Percentiles rank a stretch among this genome's conserved stretches.
phyloP scores from a whole-genome alignment of 2,113 vertebrate species.

The Pteronura brasiliensis region DNA sequence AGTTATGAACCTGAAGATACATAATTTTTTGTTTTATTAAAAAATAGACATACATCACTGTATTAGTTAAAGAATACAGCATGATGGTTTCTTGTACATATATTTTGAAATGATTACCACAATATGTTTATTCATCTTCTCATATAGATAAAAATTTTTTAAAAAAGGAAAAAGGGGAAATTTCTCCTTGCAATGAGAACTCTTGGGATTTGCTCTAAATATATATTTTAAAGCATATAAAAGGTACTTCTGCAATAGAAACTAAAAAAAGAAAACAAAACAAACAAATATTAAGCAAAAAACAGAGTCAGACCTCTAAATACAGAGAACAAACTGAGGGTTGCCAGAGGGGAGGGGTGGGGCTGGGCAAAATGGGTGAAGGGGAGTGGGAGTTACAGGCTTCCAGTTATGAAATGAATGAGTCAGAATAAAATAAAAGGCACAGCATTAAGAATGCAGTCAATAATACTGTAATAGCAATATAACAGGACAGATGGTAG shows the following conservation, averaged over 20 bases:
- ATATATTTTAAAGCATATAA: background rate
- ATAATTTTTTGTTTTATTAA: background rate
- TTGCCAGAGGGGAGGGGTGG: background rate
- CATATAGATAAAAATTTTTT: background rate
- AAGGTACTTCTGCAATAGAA: background rate
- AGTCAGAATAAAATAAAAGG: background rate
- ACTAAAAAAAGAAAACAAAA: background rate
- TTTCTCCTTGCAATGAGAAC: background rate
- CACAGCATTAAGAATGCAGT: background rate
- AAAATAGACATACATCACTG: background rate
- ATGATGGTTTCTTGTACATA: background rate
- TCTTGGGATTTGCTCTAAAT: background rate
- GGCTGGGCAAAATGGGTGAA: background rate
- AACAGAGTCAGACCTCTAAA: background rate
- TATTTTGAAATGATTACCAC: background rate
- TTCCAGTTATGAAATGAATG: background rate
- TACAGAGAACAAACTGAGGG: background rate
- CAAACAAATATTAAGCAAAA: background rate
- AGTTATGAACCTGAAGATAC: background rate
- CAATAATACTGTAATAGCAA: background rate
- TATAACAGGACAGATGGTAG: background rate
- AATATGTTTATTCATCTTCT: background rate
- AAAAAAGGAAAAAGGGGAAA: background rate
- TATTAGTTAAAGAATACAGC: background rate
- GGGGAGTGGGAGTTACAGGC: background rate